Evolutionary conservation across 2,888 invertebrate genomes (phyloP).

Genomic region (Agonopterix heracliana): DNA sequence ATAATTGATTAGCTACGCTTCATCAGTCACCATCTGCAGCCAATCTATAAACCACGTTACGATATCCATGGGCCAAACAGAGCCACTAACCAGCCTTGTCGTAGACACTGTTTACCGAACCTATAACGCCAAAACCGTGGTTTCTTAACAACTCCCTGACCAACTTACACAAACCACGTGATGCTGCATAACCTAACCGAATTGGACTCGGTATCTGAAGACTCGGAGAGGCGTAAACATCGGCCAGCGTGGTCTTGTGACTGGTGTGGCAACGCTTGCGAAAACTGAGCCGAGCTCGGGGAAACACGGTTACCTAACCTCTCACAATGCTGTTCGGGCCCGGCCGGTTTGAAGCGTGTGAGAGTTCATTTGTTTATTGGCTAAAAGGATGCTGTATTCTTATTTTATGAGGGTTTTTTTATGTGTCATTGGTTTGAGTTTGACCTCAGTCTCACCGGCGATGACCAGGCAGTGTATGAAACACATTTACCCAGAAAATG

Average conservation of each 20-base stretch:
- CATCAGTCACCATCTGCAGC: slow-evolving; percentile 16
- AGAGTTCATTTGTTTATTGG: slow-evolving; percentile 2
- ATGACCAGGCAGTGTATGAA: no score
- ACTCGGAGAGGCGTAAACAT: slow-evolving; percentile 21
- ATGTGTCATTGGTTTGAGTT: no score
- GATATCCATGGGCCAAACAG: no score
- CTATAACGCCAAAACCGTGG: no score
- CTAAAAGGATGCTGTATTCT: no score
- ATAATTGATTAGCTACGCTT: slow-evolving; percentile 35
- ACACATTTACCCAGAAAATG: no score
- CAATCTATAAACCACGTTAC: slow-evolving; percentile 1
- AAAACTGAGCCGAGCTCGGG: slow-evolving; percentile 46
- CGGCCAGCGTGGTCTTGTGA: slow-evolving; percentile 33
- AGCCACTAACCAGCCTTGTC: no score
- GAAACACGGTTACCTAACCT: slow-evolving; percentile 59
- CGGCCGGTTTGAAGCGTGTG: slow-evolving; percentile 23
- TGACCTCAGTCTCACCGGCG: no score
- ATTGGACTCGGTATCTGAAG: slow-evolving; percentile 24
- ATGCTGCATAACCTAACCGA: slow-evolving; percentile 28
- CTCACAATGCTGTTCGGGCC: slow-evolving; percentile 41
- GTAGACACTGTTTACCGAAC: no score
- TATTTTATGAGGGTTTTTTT: no score
- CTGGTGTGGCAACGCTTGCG: slow-evolving; percentile 62
- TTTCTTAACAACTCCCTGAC: no score
- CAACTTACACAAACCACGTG: neutral